These are phyloP conservation scores for Penaeus monodon DNA, from an alignment of 2,888 invertebrate genomes.

Conservation along the genomic window DNA sequence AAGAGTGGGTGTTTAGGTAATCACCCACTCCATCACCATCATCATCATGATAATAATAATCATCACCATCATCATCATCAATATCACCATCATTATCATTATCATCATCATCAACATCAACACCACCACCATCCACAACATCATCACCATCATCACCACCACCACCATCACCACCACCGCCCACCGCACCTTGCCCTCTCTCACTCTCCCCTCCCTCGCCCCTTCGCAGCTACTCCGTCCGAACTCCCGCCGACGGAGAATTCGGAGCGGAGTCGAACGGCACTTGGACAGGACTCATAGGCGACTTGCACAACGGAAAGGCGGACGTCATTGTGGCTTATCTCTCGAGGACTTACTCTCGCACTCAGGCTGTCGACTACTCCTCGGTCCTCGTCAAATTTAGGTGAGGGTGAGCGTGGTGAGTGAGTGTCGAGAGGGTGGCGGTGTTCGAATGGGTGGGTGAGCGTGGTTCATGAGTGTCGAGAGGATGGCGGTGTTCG, in stretches of 20 bases:
- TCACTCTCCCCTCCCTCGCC: too few species aligned
- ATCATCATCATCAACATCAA: too few species aligned
- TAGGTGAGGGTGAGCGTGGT: neutral
- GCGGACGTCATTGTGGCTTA: conserved; percentile 38
- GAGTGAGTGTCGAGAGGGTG: too few species aligned
- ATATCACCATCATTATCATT: too few species aligned
- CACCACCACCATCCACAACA: neutral
- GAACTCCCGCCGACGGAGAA: conserved; percentile 40
- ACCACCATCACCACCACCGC: neutral
- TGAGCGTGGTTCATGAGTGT: too few species aligned
- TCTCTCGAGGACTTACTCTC: neutral
- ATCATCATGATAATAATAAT: too few species aligned
- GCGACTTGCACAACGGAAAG: conserved; percentile 35
- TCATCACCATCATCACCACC: neutral
- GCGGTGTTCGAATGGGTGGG: too few species aligned
- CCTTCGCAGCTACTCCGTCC: conserved; percentile 41
- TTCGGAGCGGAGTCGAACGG: conserved; percentile 34
- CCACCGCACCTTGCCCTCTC: neutral
- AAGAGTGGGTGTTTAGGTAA: too few species aligned
- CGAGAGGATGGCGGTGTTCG: too few species aligned
- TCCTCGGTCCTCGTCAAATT: conserved; percentile 24
- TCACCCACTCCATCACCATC: too few species aligned
- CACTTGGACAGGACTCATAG: conserved; percentile 52
- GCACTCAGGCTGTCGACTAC: conserved; percentile 15
- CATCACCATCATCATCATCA: too few species aligned